phyloP scores from a whole-genome alignment of 2,113 vertebrate genomes.

The Chaetorhynchus papuensis region DNA sequence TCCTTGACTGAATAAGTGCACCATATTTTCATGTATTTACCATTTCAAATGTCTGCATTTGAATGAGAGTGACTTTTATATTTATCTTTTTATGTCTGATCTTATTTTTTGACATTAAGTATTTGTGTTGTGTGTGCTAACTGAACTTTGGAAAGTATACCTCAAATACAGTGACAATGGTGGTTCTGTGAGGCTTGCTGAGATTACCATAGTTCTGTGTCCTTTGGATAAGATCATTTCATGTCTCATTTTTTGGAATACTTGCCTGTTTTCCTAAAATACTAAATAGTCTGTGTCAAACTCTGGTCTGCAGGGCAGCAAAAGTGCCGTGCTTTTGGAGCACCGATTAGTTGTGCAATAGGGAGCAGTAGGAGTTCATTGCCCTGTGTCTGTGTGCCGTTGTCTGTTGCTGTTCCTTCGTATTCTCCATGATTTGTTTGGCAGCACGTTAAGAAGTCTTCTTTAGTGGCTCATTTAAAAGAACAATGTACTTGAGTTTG shows the following conservation, averaged over 20 bases:
- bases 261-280: background rate
- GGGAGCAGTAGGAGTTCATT: background rate
- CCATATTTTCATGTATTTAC: background rate
- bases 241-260: background rate
- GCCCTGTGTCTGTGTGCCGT: background rate
- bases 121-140: background rate
- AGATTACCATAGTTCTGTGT: background rate
- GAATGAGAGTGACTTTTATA: background rate
- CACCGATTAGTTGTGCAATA: background rate
- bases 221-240: background rate
- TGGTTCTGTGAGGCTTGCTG: background rate
- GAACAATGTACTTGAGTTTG: background rate
- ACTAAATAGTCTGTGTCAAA: background rate
- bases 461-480: background rate
- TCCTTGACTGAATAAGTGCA: background rate
- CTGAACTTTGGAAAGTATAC: background rate
- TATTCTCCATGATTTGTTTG: background rate
- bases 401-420: background rate
- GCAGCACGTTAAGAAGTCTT: background rate
- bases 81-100: background rate
- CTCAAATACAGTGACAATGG: background rate
- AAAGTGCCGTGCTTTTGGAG: background rate
- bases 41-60: background rate
- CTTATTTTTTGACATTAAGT: background rate
- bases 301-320: background rate